phyloP scores from a whole-genome alignment of 2,113 vertebrate species.

The Equus przewalskii region DNA sequence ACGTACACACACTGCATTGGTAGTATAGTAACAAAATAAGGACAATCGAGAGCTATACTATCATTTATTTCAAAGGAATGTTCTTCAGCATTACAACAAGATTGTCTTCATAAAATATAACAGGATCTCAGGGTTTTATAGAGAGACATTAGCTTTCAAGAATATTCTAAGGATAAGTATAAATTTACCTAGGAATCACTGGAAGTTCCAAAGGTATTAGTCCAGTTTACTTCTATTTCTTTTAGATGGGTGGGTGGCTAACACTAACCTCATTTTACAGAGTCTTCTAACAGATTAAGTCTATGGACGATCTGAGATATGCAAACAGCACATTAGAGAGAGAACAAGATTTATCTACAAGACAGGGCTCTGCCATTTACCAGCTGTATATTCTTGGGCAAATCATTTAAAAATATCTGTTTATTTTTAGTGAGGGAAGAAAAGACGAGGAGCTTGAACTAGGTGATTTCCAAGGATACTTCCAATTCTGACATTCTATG shows the following conservation, averaged over 20 bases:
- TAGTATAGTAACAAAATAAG: background rate
- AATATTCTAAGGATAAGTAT: background rate
- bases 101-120: background rate
- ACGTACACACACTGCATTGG: background rate
- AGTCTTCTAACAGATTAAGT: background rate
- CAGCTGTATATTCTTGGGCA: too few relatives aligned
- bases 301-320: background rate
- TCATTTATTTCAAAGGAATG: background rate
- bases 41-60: background rate
- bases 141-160: background rate
- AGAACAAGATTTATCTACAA: background rate
- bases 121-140: background rate
- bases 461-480: background rate
- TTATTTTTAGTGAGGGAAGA: background rate
- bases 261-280: background rate
- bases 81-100: background rate
- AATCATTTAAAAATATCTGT: background rate
- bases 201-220: background rate
- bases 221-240: background rate
- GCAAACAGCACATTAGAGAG: background rate
- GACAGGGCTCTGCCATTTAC: background rate
- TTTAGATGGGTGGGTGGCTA: background rate
- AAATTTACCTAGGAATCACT: background rate
- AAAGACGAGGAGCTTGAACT: background rate
- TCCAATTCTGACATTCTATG: background rate